Percentiles rank a stretch among this genome's conserved stretches.
Conservation (phyloP, 2,888 invertebrate species). For the Meandrusa payeni region DNA sequence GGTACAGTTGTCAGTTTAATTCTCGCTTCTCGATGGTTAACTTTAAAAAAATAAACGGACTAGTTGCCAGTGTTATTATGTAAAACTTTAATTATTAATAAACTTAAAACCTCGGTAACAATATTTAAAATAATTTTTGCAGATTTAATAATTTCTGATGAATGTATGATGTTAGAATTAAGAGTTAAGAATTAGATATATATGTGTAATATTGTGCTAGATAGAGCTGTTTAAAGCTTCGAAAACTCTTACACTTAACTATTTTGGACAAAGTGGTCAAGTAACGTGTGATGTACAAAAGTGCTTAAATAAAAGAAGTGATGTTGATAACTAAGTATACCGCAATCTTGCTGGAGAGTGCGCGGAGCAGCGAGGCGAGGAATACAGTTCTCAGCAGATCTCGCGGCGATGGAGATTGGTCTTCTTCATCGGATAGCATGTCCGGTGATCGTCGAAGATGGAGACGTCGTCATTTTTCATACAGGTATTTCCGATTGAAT, state of each 20-base stretch:
- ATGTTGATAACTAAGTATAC: constrained; percentile 88
- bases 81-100: no score
- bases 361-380: constrained; percentile 71
- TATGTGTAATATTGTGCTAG: no score
- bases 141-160: no score
- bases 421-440: constrained; percentile 57
- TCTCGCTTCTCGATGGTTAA: constrained; percentile 41
- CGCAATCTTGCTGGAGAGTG: constrained; percentile 84
- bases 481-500: constrained; percentile 46
- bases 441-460: constrained; percentile 47
- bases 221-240: no score
- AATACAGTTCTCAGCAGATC: constrained; percentile 47
- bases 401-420: constrained; percentile 45
- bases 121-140: no score
- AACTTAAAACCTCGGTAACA: no score
- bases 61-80: no score
- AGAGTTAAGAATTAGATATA: no score
- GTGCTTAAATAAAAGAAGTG: constrained; percentile 32
- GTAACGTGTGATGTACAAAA: constrained; percentile 2
- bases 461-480: constrained; percentile 54
- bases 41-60: constrained; percentile 14
- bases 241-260: no score
- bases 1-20: constrained; percentile 41
- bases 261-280: no score
- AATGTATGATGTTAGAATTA: no score